phyloP scores from a whole-genome alignment of 2,797 vertebrate genomes.

The Pangasius mekongensis region DNA sequence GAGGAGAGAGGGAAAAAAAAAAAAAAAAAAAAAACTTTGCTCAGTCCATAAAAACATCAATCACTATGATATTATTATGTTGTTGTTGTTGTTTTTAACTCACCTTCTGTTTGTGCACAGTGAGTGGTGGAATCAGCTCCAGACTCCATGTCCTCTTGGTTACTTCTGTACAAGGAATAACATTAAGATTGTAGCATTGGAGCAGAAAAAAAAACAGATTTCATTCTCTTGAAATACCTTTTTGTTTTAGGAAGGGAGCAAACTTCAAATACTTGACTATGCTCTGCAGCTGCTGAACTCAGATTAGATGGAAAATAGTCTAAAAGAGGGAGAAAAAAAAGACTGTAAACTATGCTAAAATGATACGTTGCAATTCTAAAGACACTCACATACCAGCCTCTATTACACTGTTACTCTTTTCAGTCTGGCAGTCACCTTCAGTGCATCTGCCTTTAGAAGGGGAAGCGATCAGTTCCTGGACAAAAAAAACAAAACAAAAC shows the following conservation, averaged over 20 bases:
- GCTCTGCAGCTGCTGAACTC: conserved; percentile 63
- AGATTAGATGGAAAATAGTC: conserved; percentile 52
- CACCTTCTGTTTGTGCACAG: conserved; percentile 78
- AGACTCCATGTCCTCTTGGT: conserved; percentile 66
- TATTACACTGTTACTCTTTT: conserved; percentile 59
- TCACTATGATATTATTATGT: not conserved
- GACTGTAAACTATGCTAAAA: not conserved
- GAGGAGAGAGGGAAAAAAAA: too few relatives aligned
- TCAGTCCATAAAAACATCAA: not conserved
- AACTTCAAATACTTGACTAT: conserved; percentile 71
- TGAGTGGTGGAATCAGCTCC: conserved; percentile 70
- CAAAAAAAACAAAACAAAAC: conserved; percentile 21
- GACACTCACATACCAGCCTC: conserved; percentile 61
- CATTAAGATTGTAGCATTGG: not conserved
- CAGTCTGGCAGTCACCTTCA: conserved; percentile 71
- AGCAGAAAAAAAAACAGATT: not conserved
- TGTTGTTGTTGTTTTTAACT: not conserved
- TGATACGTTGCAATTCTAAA: not conserved
- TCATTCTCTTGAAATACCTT: conserved; percentile 60
- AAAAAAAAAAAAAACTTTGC: not conserved
- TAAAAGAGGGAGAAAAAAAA: conserved; percentile 42
- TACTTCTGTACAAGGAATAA: conserved; percentile 54
- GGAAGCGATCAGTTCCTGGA: conserved; percentile 80
- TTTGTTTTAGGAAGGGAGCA: conserved; percentile 59
- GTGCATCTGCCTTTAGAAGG: conserved; percentile 71